A percentile compares a stretch with the other conserved stretches of the same genome.
Conservation (phyloP, 1,140 invertebrate species). For the Drosophila chauvacae region DNA sequence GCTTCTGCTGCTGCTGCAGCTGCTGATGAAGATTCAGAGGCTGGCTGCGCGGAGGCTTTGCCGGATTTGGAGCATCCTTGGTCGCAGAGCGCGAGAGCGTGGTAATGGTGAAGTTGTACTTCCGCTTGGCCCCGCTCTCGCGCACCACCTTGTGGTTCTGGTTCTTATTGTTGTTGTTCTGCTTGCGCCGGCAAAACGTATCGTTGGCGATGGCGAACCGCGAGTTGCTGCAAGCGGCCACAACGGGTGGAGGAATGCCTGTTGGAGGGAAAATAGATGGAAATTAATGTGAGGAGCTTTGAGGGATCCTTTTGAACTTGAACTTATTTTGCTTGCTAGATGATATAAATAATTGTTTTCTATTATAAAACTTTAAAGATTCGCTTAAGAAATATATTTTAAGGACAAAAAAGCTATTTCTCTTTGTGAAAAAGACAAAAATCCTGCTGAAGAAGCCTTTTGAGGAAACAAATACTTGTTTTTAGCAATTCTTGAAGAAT, state of each 20-base stretch:
- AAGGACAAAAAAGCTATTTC: too few relatives aligned
- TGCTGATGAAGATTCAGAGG: slow-evolving; percentile 18
- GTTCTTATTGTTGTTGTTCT: slow-evolving; percentile 77
- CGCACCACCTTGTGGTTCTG: slow-evolving; percentile 69
- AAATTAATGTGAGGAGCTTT: neutral
- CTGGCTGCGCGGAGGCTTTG: slow-evolving; percentile 17
- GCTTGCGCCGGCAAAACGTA: slow-evolving; percentile 72
- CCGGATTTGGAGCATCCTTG: slow-evolving; percentile 32
- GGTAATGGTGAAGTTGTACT: slow-evolving; percentile 82
- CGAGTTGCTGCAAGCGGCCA: slow-evolving; percentile 64
- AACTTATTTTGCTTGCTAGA: neutral
- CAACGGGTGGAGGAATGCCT: slow-evolving; percentile 22
- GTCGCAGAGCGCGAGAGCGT: slow-evolving; percentile 68
- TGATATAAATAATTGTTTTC: neutral
- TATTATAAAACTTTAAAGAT: too few relatives aligned
- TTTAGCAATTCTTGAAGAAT: too few relatives aligned
- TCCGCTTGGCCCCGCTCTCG: slow-evolving; percentile 64
- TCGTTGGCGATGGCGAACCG: slow-evolving; percentile 73
- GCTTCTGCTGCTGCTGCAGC: neutral
- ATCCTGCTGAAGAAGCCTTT: too few relatives aligned
- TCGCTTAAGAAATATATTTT: too few relatives aligned
- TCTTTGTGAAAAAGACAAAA: too few relatives aligned
- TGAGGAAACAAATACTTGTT: too few relatives aligned
- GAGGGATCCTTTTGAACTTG: neutral
- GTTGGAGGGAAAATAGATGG: neutral